Evolutionary conservation across 2,113 vertebrate genomes (phyloP), one percentile per base, ranked within the genome.

Genomic region (Jacana jacana): DNA sequence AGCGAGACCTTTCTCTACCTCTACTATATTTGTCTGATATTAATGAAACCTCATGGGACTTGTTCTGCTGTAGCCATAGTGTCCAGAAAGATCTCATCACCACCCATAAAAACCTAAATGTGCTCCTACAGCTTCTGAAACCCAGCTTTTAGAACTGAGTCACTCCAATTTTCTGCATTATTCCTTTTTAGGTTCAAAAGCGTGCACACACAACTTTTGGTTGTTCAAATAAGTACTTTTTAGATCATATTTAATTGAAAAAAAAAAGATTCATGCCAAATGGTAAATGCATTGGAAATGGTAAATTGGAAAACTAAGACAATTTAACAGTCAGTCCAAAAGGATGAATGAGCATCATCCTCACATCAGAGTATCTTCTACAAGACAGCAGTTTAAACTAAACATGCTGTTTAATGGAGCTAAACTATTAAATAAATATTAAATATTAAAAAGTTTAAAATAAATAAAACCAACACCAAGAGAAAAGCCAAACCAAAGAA

Each of bases 121-220:
- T 51, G 54, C 42, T 83, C n/a, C 60, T 23, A 33, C 8, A 78
- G 17, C 15, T 48, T 23, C 33, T 39, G 19, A 81, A 89, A 54
- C 11, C 2, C 40, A 30, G 24, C 13, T 86, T 81, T 75, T 76
- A 31, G 24, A 20, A 20, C 30, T 24, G 18, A 51, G 23, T 11
- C 11, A 13, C n/a, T 89, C 40, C 61, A 4, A 2, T 85, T 72
- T 52, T 76, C 48, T 63, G 2, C n/a, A 40, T 65, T 78, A 54
- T 79, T 58, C 71, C 13, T 52, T 51, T 96, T 76, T 54, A 76
- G 37, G 12, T 27, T 92, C 42, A 48, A 49, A 86, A 83, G 10
- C 1, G 6, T 4, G 13, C 33, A 39, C 35, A 16, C 11, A 6
- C 10, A 75, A 68, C 18, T 2, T 2, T 0, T 33, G 20, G 31